Evolutionary conservation across 2,888 invertebrate genomes (phyloP).

Genomic region (Lottia scabra): DNA sequence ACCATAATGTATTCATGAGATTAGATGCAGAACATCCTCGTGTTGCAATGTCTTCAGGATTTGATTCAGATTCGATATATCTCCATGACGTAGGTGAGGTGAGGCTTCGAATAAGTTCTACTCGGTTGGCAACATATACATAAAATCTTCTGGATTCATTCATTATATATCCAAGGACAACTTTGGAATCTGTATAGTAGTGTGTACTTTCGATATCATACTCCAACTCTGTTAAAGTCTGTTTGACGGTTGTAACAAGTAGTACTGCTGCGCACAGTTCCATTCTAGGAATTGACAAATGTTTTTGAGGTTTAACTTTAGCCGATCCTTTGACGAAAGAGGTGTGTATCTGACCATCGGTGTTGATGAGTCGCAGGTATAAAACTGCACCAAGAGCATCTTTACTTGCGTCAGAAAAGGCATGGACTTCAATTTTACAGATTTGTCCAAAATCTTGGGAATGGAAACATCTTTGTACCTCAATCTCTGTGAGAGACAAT

Average conservation of each 20-base stretch:
- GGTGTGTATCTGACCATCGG: neutral
- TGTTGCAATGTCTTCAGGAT: conserved; percentile 11
- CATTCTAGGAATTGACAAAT: neutral
- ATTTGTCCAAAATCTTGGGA: neutral
- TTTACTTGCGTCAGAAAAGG: neutral
- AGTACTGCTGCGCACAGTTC: neutral
- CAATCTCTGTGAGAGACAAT: neutral
- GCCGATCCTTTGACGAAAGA: neutral
- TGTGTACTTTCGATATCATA: neutral
- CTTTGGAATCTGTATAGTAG: conserved; percentile 12
- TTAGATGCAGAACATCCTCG: neutral
- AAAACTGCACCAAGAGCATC: neutral
- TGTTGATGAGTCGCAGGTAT: neutral
- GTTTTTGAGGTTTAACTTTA: neutral
- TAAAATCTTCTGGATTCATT: conserved; percentile 10
- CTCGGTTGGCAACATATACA: conserved; percentile 12
- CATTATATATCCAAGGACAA: conserved; percentile 1
- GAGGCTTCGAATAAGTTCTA: conserved; percentile 3
- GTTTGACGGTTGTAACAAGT: neutral
- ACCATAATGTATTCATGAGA: neutral
- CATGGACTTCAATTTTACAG: neutral
- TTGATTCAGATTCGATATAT: conserved; percentile 2
- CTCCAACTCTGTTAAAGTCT: neutral
- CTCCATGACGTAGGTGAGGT: conserved; percentile 9
- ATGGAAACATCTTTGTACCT: neutral